Base-by-base conservation (phyloP, 2,797 vertebrate species). In the Sylvilagus floridanus region DNA sequence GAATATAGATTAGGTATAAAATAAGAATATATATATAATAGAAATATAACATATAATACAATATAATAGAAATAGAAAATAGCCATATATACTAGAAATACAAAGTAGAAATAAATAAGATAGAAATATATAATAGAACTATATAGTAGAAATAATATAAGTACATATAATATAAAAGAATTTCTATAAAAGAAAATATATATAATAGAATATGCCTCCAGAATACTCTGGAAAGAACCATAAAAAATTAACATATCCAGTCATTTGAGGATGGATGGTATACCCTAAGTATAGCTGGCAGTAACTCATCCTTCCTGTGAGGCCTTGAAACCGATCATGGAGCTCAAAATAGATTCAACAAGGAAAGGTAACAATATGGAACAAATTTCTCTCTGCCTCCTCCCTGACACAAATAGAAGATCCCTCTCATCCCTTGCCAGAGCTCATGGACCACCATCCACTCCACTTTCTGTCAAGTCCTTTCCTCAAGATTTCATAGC, bases 321-420 rank as follows among this genome's bases (percentile, higher is more conserved):
- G 50, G 30, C 5, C 71, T 91, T 73, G n/a, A 91, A 71, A 89
- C 93, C 54, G 88, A 87, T 65, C 16, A 66, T 60, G 71, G 11
- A 87, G 19, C 54, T 68, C 21, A 7, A 96, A 95, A 88, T 79
- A 84, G 32, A 94, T 12, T 87, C 60, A 71, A 87, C 84, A 32
- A 52, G 73, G 81, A 78, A 83, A 89, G 32, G 35, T 87, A 76
- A 75, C 28, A n/a, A 87, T 35, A 32, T 71, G 14, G 52, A 76
- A 81, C 1, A 84, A 71, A 76, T 76, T 24, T 92, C 57, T 79
- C 24, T 26, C 71, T 35, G 13, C 42, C 42, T 79, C 57, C 54
- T 83, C 63, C 77, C 7, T 84, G 47, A 21, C 24, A 63, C 47
- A 63, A 60, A 60, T n/a, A 37, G 5, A 81, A 72, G 24, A n/a